Base-by-base conservation (phyloP, 2,888 invertebrate species). In the Drosophila atripex region DNA sequence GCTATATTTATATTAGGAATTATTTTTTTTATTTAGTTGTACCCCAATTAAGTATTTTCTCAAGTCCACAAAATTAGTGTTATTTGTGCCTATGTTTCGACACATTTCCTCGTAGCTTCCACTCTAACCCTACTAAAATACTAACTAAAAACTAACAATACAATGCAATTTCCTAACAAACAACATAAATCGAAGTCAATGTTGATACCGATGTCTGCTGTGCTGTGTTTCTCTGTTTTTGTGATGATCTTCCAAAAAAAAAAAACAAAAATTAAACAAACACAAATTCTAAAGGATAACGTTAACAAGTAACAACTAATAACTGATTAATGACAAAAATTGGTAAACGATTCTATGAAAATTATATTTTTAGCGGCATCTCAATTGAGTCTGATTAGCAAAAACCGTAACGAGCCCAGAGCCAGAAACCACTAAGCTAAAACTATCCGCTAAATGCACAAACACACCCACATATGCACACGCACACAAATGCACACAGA, bases 361-460 rank as follows among this genome's bases (percentile, higher is more conserved):
- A 68, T 65, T 86, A 71, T 82, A 82, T 50, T 86, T 88, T 86
- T 86, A 85, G 85, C 88, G 71, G 69, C 76, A 69, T 72, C 51
- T 74, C 76, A 71, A 68, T 74, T 71, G 88, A 88, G 57, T 85
- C 87, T 60, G 78, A 73, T 49, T 76, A 86, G 69, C 63, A 52
- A 53, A 64, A 66, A 23, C 8, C 68, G 30, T 65, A 45, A 38
- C 28, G 35, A 69, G 58, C 41, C 47, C 52, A 66, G 30, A 39
- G 38, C 50, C 45, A 38, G 50, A 35, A 14, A 58, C 49, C 65
- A 57, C 45, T 63, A 57, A 73, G 58, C 69, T 25, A 53, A 16
- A 47, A 65, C 32, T 30, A 68, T 47, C 41, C 53, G 66, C 56
- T 52, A 68, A 71, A 75, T 58, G 49, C 55, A 54, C 51, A 74